Conservation (phyloP, 2,113 vertebrate species). For the Taxidea taxus region DNA sequence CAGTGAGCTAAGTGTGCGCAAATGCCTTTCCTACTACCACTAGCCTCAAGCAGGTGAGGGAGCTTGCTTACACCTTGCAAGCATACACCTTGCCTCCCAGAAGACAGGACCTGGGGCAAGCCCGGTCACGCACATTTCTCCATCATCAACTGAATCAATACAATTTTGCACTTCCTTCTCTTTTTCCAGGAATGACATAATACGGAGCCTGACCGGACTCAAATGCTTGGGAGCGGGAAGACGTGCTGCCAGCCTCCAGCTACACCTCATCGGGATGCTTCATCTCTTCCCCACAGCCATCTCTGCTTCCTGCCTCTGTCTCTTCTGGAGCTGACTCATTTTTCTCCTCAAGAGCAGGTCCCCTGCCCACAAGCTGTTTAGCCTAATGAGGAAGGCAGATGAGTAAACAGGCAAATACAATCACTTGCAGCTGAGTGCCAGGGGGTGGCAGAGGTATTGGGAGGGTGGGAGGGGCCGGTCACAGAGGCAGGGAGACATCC, state of each 20-base stretch:
- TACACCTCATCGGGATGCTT: accelerated
- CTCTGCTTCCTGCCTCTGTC: neutral
- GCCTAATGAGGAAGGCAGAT: neutral
- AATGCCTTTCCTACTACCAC: neutral
- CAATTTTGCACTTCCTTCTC: neutral
- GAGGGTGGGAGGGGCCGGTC: neutral
- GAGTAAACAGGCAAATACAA: neutral
- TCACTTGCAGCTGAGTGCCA: accelerated
- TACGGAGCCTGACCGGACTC: accelerated
- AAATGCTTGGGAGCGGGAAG: accelerated
- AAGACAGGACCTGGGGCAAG: neutral
- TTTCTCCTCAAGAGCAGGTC: neutral
- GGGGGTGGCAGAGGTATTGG: too few relatives aligned
- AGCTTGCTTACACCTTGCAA: too few relatives aligned
- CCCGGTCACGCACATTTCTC: neutral
- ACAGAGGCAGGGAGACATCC: neutral
- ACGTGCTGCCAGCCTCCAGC: accelerated
- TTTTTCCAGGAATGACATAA: neutral
- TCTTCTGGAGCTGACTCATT: neutral
- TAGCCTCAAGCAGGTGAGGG: accelerated
- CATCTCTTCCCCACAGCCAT: neutral
- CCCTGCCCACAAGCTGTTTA: neutral
- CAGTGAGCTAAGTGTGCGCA: accelerated
- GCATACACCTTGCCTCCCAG: neutral
- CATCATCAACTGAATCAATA: accelerated